phyloP scores from a whole-genome alignment of 1,140 invertebrate genomes.

The Vanessa tameamea region DNA sequence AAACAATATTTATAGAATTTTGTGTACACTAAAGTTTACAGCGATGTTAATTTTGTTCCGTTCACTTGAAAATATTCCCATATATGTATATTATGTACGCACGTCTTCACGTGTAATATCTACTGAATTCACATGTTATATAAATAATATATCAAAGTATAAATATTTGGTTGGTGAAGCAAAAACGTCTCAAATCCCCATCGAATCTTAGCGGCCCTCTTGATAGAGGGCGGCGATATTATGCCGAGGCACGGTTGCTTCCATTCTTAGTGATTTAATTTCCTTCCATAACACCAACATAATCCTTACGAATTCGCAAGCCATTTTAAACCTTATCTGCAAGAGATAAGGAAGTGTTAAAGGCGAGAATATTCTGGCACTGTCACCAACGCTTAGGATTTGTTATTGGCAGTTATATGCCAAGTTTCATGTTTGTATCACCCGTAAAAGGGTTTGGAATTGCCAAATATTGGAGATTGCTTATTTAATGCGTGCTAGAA shows the following conservation, averaged over 20 bases:
- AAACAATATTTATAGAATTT: too few relatives aligned
- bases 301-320: neutral
- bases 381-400: conserved; percentile 40
- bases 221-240: conserved; percentile 45
- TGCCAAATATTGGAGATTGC: conserved; percentile 39
- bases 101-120: neutral
- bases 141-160: conserved; percentile 17
- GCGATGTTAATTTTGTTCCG: too few relatives aligned
- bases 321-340: conserved; percentile 20
- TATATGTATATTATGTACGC: too few relatives aligned
- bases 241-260: conserved; percentile 52
- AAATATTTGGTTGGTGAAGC: conserved; percentile 27
- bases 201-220: conserved; percentile 42
- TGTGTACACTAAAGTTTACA: too few relatives aligned
- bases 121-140: neutral
- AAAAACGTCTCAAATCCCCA: conserved; percentile 39
- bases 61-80: too few relatives aligned
- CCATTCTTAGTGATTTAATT: conserved; percentile 60
- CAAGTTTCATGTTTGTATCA: conserved; percentile 44
- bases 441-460: conserved; percentile 31
- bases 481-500: conserved; percentile 34
- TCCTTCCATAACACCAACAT: conserved; percentile 47
- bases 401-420: conserved; percentile 48
- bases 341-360: neutral
- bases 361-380: conserved; percentile 7